Evolutionary conservation across 2,113 vertebrate genomes (phyloP), one percentile per base, ranked within the genome.

Genomic region (Pteropus alecto): DNA sequence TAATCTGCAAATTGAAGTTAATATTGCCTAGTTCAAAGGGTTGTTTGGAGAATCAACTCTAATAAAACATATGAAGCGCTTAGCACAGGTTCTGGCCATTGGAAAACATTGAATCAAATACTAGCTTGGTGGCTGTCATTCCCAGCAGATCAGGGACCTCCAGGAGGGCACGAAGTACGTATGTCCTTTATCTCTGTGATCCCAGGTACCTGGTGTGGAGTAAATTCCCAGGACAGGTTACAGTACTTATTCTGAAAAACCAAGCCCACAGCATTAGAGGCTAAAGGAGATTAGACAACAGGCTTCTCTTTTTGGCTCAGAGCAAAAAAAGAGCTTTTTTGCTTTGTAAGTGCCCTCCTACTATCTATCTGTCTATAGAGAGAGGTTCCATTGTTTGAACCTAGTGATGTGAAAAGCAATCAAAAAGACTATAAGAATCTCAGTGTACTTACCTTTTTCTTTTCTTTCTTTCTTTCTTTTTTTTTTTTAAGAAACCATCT

Each of bases 391-490:
- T 94, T 74, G 70, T 93, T 87, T 86, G 95, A 94, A 33, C 26
- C 28, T 54, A 73, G 65, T 33, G 30, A 94, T 87, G 41, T 88
- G 58, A 81, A 83, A 97, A 97, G 61, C 60, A 94, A 89, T 70
- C 89, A 43, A 24, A 93, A 95, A 15, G 56, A 18, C 92, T 84
- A 3, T 41, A 43, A 93, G 35, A 82, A 84, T 51, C 68, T 94
- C 89, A 78, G 70, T 8, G 94, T 56, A 67, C 9, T 14, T 11
- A 38, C 30, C 38, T 71, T 74, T 56, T 60, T 68, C 48, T 76
- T 68, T 61, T 4, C 4, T 61, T 11, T 26, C 46, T 51, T 51
- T 51, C 48, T 51, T 51, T 51, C 14, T 51, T 13, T 51, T 51
- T 51, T 51, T 51, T 56, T 51, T 77, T 48, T 65, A 48, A 76